These are phyloP conservation scores for Volucella bombylans DNA, from an alignment of 2,888 invertebrate species.

Conservation along the genomic window DNA sequence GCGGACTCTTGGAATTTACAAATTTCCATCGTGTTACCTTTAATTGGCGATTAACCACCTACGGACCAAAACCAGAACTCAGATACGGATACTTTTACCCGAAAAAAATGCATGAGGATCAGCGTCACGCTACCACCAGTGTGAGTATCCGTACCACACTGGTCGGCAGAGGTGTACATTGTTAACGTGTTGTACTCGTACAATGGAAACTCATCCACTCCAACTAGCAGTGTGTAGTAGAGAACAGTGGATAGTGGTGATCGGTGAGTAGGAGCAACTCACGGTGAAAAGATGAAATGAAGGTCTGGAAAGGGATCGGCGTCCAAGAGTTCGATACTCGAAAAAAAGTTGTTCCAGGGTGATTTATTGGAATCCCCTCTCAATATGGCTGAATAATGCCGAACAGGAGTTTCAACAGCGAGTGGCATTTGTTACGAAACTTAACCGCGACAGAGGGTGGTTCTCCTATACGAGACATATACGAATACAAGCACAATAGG, in stretches of 20 bases:
- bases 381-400: slow-evolving; percentile 25
- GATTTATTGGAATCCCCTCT: slow-evolving; percentile 54
- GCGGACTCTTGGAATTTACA: slow-evolving; percentile 77
- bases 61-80: slow-evolving; percentile 69
- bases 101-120: slow-evolving; percentile 38
- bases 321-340: slow-evolving; percentile 16
- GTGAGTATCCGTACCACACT: background rate
- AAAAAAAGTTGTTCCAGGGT: slow-evolving; percentile 51
- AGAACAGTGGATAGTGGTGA: too few relatives aligned
- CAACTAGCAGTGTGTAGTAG: too few relatives aligned
- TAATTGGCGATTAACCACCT: slow-evolving; percentile 82
- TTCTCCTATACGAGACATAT: too few relatives aligned
- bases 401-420: slow-evolving; percentile 56
- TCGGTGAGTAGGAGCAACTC: too few relatives aligned
- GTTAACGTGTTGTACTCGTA: background rate
- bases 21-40: slow-evolving; percentile 81
- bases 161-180: too few relatives aligned
- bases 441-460: background rate
- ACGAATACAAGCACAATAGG: slow-evolving; percentile 57
- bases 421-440: slow-evolving; percentile 58
- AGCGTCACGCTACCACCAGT: slow-evolving; percentile 2
- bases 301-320: slow-evolving; percentile 21
- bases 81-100: slow-evolving; percentile 5
- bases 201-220: slow-evolving; percentile 51
- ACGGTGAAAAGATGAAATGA: slow-evolving; percentile 17